Percentiles rank a stretch among this genome's conserved stretches.
Conservation (phyloP, 2,113 vertebrate genomes). For the Crypturellus undulatus region DNA sequence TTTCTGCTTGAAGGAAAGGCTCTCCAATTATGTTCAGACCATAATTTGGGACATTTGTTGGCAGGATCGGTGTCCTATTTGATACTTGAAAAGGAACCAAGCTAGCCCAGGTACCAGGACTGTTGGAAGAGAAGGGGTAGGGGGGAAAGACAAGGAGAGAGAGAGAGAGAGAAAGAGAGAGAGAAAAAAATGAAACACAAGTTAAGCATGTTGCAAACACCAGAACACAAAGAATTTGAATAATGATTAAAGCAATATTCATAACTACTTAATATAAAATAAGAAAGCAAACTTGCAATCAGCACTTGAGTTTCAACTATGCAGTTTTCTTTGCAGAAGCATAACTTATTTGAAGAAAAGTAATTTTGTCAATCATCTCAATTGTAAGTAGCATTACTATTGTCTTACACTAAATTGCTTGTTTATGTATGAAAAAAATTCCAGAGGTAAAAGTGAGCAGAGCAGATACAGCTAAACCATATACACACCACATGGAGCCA, state of each 20-base stretch:
- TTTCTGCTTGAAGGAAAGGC: conserved; percentile 98
- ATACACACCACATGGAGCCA: not conserved
- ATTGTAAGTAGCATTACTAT: not conserved
- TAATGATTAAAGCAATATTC: not conserved
- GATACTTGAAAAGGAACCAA: conserved; percentile 99
- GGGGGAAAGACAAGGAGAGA: not conserved
- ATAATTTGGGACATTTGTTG: conserved; percentile 99
- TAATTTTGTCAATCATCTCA: not conserved
- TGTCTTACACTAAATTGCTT: not conserved
- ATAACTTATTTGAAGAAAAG: not conserved
- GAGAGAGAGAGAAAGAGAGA: not conserved
- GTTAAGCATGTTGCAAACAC: conserved; percentile 48
- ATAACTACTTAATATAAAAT: not conserved
- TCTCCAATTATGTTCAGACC: conserved; percentile 99
- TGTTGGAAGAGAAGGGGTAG: conserved; percentile 66
- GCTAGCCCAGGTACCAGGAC: conserved; percentile 99
- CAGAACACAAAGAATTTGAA: conserved; percentile 16
- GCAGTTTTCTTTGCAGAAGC: not conserved
- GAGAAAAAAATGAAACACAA: conserved; percentile 32
- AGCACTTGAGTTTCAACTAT: not conserved
- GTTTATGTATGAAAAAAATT: conserved; percentile 3
- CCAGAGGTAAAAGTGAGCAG: not conserved
- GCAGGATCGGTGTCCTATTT: conserved; percentile 98
- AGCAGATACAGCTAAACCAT: not conserved
- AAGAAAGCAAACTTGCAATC: not conserved